Percentiles rank a stretch among this genome's conserved stretches.
Conservation (phyloP, 1,140 invertebrate species). For the Aphidius ervi region DNA sequence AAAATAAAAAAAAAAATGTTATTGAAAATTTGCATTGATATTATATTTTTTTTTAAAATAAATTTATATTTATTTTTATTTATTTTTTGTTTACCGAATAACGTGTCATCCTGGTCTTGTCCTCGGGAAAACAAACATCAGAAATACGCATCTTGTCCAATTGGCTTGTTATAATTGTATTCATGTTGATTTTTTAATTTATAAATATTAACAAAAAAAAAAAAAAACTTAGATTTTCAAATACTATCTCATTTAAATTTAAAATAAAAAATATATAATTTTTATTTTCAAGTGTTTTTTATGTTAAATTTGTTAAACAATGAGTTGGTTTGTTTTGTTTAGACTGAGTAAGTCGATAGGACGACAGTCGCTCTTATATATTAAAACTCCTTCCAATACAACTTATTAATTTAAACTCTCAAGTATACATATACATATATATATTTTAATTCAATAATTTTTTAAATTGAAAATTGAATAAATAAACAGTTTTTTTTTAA, state of each 20-base stretch:
- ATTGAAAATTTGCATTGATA: too few species aligned
- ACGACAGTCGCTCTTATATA: conserved; percentile 16
- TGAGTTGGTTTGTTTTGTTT: conserved; percentile 12
- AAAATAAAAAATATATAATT: neutral
- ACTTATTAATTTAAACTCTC: too few species aligned
- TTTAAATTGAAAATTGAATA: too few species aligned
- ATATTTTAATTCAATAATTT: conserved; percentile 2
- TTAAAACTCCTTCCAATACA: conserved; percentile 1
- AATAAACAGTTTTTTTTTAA: too few species aligned
- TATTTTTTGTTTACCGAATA: conserved; percentile 13
- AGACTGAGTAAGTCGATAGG: conserved; percentile 9
- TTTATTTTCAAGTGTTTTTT: neutral
- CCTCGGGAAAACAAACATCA: neutral
- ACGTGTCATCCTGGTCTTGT: conserved; percentile 10
- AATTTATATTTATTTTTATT: too few species aligned
- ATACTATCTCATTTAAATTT: too few species aligned
- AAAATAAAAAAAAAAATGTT: too few species aligned
- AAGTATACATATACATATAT: neutral
- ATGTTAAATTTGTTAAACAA: conserved; percentile 1
- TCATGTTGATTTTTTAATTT: neutral
- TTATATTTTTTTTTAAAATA: too few species aligned
- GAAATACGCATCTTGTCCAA: conserved; percentile 6
- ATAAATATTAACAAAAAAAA: neutral
- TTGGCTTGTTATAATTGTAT: neutral
- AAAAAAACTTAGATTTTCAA: neutral